Base-by-base conservation (phyloP, 2,113 vertebrate species). In the Naja naja region DNA sequence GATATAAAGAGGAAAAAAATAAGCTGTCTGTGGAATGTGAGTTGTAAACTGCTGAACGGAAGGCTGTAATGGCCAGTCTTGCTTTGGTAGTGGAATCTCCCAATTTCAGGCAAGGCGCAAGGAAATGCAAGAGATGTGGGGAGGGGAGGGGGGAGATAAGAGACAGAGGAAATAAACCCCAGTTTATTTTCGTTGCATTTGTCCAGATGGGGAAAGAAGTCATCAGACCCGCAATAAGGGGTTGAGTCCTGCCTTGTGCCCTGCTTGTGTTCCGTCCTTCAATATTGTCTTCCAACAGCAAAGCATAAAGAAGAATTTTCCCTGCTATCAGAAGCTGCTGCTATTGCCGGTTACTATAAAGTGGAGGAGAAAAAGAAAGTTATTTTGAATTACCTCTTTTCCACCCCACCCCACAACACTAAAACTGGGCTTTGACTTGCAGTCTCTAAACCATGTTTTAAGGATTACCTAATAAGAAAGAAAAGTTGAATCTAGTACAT, bases 11-110 rank as follows among this genome's bases (percentile, higher is more conserved):
- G 43, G 22, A 20, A 34, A 8, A 16, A 23, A 43, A 34, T 94
- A 96, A 97, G 95, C 94, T 92, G 90, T 94, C 93, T 92, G 92
- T 96, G 97, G 96, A 96, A 97, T 97, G 96, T n/a, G 96, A 94
- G 96, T 55, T 97, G 96, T 97, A 96, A 97, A 97, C 95, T 92
- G 90, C 95, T 47, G 95, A 94, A 94, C 93, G 90, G 18, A 95
- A 94, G 94, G 96, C 96, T 95, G 96, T 96, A 97, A 96, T 97
- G 93, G 95, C 12, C 95, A 45, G 90, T 95, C 95, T 93, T 74
- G 25, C 92, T 94, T 69, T 1, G 0, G 69, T 22, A 94, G 16
- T 81, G 94, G 87, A 96, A 96, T 96, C 95, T 95, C 95, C 93
- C 56, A 30, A 4, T 45, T 92, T 4, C 64, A 87, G 92, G 93